Base-by-base conservation (phyloP, 2,888 invertebrate genomes). In the Apamea sordens region DNA sequence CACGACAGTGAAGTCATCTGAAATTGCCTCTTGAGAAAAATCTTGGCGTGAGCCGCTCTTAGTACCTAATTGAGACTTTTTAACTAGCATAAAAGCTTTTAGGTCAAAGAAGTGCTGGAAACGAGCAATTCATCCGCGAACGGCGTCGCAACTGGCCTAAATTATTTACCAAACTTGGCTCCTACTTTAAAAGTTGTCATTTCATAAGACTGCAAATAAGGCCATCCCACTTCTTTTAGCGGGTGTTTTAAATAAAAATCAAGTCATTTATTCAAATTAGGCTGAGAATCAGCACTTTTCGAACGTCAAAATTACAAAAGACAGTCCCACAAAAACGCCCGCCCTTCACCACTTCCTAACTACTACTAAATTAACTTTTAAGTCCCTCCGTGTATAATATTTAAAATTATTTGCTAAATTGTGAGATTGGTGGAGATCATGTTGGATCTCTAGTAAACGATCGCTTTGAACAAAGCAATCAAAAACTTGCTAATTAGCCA, bases 61-160 rank as follows among this genome's bases (percentile, higher is more conserved):
- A 74, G 73, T 79, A 79, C 76, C 77, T 84, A 83, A 88, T 88
- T 86, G 85, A 84, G 84, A 82, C 79, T 84, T 88, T 86, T 80
- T 84, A 85, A 89, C 77, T 86, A 82, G 77, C 47, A 79, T 78
- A 76, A 85, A 89, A 81, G 83, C 80, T 85, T 86, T 86, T 82
- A 85, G 82, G 82, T 88, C 85, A 80, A 79, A 88, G 77, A 80
- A 78, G 84, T 77, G 76, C 76, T 82, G 71, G 68, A 79, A 87
- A 83, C 80, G 76, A 80, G 72, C 82, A 80, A 86, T 80, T 88
- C 80, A 56, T 88, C 53, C 73, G 69, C 73, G 75, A 83, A 67
- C 41, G 41, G 76, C 76, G 71, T 79, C 76, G 53, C 68, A 87
- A 79, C 78, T 78, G 75, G 65, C 86, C 77, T 87, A 77, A 85